phyloP scores from a whole-genome alignment of 2,797 vertebrate species.

The Agapornis canus region DNA sequence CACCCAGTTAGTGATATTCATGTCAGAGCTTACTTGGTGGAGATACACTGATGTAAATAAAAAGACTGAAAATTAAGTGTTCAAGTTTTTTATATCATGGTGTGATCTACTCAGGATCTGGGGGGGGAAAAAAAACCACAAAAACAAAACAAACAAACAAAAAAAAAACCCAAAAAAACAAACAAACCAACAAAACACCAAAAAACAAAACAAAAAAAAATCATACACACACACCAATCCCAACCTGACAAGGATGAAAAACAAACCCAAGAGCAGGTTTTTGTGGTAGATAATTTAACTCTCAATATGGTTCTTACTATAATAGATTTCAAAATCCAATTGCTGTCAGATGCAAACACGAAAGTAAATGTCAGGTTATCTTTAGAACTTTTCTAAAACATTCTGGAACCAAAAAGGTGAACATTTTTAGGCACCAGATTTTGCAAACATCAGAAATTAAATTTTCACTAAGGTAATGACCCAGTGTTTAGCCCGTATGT shows the following conservation, averaged over 20 bases:
- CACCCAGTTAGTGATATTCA: background rate
- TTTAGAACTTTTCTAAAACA: conserved; percentile 30
- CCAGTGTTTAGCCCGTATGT: conserved; percentile 7
- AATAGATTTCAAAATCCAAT: background rate
- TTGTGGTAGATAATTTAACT: background rate
- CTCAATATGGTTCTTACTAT: background rate
- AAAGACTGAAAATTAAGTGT: background rate
- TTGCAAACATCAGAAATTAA: conserved; percentile 4
- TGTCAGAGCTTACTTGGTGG: background rate
- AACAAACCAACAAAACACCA: too few species aligned
- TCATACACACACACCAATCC: background rate
- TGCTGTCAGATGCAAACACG: background rate
- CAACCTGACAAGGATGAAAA: background rate
- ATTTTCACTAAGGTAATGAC: conserved; percentile 21
- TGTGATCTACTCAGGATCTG: background rate
- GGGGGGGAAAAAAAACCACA: too few species aligned
- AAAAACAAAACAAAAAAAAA: background rate
- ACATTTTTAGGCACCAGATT: background rate
- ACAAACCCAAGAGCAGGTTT: background rate
- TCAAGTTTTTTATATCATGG: background rate
- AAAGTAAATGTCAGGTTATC: conserved; percentile 40
- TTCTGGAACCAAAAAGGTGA: background rate
- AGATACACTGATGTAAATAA: background rate
- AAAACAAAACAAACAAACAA: too few species aligned
- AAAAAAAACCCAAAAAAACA: background rate